Percentiles rank a stretch among this genome's conserved stretches.
Evolutionary conservation across 2,113 vertebrate genomes (phyloP).

Genomic region (Catharus bicknelli): DNA sequence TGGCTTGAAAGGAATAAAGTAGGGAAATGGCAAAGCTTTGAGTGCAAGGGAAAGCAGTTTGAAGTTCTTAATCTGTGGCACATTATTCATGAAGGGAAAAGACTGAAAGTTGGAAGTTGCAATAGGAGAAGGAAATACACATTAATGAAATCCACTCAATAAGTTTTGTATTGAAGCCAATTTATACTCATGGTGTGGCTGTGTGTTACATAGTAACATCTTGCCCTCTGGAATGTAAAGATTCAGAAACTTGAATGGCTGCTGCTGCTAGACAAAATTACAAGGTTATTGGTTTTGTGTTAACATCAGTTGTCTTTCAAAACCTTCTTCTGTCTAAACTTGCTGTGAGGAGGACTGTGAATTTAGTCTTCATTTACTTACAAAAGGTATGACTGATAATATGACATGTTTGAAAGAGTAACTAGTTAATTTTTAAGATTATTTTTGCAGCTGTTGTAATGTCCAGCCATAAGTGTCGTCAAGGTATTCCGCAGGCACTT

Average conservation of each 20-base stretch:
- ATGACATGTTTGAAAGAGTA: background rate
- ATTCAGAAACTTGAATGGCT: background rate
- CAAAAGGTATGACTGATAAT: background rate
- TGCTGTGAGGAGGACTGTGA: background rate
- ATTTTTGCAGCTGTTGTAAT: rapidly evolving
- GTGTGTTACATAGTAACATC: background rate
- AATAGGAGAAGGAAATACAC: background rate
- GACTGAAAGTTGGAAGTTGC: background rate
- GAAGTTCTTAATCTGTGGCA: background rate
- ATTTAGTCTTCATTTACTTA: background rate
- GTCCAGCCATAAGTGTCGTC: background rate
- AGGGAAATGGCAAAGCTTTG: background rate
- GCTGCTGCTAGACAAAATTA: background rate
- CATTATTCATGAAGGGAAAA: background rate
- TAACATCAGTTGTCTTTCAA: background rate
- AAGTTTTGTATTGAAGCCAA: background rate
- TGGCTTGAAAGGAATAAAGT: background rate
- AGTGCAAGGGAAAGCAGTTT: background rate
- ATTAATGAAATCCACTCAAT: background rate
- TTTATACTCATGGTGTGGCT: background rate
- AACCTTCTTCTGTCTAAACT: background rate
- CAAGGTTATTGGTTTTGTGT: background rate
- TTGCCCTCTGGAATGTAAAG: background rate
- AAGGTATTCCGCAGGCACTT: background rate
- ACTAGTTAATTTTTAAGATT: background rate